These are phyloP conservation scores for Brevipalpus yothersi DNA, from an alignment of 1,140 invertebrate species.

Conservation along the genomic window DNA sequence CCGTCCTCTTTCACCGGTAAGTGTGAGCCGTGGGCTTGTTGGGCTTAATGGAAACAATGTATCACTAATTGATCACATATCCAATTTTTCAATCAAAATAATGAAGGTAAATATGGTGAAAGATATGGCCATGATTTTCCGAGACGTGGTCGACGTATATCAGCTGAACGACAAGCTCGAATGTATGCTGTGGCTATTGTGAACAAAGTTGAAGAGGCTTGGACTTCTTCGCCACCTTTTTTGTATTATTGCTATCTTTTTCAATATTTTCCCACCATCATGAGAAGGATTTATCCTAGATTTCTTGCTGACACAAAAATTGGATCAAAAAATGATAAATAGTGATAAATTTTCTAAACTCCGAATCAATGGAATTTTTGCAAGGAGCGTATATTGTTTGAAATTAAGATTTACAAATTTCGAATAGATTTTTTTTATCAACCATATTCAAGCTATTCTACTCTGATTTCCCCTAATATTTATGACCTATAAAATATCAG, in stretches of 20 bases:
- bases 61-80: no score
- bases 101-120: constrained; percentile 20
- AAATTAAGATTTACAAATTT: no score
- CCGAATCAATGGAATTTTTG: no score
- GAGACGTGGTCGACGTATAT: constrained; percentile 27
- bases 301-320: neutral
- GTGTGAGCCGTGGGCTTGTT: neutral
- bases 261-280: neutral
- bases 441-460: no score
- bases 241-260: neutral
- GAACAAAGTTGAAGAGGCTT: constrained; percentile 39
- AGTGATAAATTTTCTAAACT: neutral
- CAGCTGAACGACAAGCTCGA: constrained; percentile 39
- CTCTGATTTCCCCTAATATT: no score
- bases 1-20: constrained; percentile 36
- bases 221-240: neutral
- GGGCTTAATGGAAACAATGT: no score
- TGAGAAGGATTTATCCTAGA: neutral
- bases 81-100: no score
- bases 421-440: no score
- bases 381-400: no score
- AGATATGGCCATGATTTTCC: constrained; percentile 15
- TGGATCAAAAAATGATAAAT: neutral
- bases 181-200: constrained; percentile 45
- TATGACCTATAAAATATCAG: no score